Evolutionary conservation across 2,797 vertebrate genomes (phyloP).

Genomic region (Sarcophilus harrisii): DNA sequence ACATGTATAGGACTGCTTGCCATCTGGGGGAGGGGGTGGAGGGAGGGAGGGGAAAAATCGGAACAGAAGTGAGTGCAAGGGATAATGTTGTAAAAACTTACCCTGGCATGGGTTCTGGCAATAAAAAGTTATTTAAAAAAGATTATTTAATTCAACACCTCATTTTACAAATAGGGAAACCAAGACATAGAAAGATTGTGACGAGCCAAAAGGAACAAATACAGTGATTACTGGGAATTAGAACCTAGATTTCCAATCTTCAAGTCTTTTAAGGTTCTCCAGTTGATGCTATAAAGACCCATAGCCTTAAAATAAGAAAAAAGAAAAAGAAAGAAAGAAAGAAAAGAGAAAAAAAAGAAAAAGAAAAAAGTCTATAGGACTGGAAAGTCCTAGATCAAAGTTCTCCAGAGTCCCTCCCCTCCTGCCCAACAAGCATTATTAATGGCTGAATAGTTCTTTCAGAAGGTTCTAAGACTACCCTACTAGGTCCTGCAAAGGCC

Average conservation of each 20-base stretch:
- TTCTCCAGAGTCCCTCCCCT: background rate
- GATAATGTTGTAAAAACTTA: too few relatives aligned
- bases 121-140: too few relatives aligned
- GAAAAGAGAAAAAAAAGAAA: too few relatives aligned
- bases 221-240: background rate
- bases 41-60: too few relatives aligned
- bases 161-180: background rate
- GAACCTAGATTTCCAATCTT: background rate
- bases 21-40: too few relatives aligned
- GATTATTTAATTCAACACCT: background rate
- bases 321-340: too few relatives aligned
- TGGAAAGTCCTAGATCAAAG: background rate
- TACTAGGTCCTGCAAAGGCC: background rate
- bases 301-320: too few relatives aligned
- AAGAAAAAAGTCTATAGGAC: background rate
- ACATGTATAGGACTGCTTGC: too few relatives aligned
- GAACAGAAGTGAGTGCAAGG: too few relatives aligned
- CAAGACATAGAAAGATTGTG: background rate
- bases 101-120: too few relatives aligned
- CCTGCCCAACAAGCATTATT: background rate
- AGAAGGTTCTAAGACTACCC: background rate
- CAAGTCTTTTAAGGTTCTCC: background rate
- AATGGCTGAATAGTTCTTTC: background rate
- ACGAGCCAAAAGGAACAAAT: background rate
- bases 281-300: background rate